Percentiles rank a stretch among this genome's conserved stretches.
Conservation (phyloP, 2,888 invertebrate genomes). For the Hyppa rectilinea region DNA sequence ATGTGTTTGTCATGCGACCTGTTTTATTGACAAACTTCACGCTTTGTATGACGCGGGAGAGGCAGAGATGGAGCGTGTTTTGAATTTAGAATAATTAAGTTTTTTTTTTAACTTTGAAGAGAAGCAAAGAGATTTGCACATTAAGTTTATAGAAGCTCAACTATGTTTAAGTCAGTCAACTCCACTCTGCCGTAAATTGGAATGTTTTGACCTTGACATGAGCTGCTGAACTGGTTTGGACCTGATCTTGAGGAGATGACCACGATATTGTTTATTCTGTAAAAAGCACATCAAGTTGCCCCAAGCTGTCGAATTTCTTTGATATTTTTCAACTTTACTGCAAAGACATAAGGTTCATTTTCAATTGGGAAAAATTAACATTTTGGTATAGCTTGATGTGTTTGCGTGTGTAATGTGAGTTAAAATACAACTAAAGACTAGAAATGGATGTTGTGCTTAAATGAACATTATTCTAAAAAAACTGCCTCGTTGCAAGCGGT, state of each 20-base stretch:
- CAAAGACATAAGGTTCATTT: too few relatives aligned
- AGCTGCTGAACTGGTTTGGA: neutral
- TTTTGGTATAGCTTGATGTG: too few relatives aligned
- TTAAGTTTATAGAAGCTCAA: neutral
- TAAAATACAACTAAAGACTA: neutral
- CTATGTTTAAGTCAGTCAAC: neutral
- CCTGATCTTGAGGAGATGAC: neutral
- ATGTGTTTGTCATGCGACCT: conserved; percentile 56
- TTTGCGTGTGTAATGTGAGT: too few relatives aligned
- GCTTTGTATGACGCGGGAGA: conserved; percentile 8
- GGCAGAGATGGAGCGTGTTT: conserved; percentile 40
- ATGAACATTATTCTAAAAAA: too few relatives aligned
- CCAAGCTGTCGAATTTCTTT: too few relatives aligned
- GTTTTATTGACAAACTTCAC: conserved; percentile 44
- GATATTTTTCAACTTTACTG: too few relatives aligned
- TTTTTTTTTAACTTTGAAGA: conserved; percentile 1
- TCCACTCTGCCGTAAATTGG: neutral
- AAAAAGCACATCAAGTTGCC: too few relatives aligned
- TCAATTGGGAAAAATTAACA: too few relatives aligned
- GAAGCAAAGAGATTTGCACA: neutral
- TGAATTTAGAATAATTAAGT: neutral
- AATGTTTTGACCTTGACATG: neutral
- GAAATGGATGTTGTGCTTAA: neutral
- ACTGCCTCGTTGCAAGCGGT: too few relatives aligned
- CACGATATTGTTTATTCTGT: too few relatives aligned